Evolutionary conservation across 2,797 vertebrate genomes (phyloP).

Genomic region (Dipus sagitta): DNA sequence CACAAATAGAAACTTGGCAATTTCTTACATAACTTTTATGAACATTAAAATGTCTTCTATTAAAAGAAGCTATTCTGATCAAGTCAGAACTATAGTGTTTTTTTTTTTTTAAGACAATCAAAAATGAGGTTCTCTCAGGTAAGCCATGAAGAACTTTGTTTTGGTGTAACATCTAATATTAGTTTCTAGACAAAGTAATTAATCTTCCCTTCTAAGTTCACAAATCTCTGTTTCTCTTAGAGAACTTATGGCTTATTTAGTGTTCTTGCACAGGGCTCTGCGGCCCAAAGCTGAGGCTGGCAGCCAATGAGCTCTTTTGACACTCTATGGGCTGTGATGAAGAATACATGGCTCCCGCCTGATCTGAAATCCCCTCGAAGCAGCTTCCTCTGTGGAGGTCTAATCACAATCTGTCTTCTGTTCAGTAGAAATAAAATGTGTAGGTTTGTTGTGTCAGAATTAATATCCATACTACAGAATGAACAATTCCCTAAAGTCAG

Average conservation of each 20-base stretch:
- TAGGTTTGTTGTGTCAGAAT: constrained; percentile 33
- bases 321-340: neutral
- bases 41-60: constrained; percentile 44
- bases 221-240: neutral
- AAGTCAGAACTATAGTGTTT: neutral
- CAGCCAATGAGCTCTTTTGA: neutral
- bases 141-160: neutral
- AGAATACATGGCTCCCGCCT: neutral
- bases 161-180: neutral
- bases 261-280: neutral
- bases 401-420: constrained; percentile 15
- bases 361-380: constrained; percentile 54
- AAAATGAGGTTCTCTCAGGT: constrained; percentile 27
- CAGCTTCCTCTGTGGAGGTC: neutral
- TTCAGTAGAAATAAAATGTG: constrained; percentile 16
- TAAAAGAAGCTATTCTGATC: neutral
- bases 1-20: neutral
- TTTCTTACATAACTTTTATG: constrained; percentile 33
- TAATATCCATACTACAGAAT: neutral
- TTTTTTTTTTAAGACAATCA: constrained; percentile 19
- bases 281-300: neutral
- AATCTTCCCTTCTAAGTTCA: neutral
- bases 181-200: neutral
- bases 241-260: neutral
- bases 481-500: constrained; percentile 9